Evolutionary conservation across 2,888 invertebrate species (phyloP).

Genomic region (Netelia melanura): DNA sequence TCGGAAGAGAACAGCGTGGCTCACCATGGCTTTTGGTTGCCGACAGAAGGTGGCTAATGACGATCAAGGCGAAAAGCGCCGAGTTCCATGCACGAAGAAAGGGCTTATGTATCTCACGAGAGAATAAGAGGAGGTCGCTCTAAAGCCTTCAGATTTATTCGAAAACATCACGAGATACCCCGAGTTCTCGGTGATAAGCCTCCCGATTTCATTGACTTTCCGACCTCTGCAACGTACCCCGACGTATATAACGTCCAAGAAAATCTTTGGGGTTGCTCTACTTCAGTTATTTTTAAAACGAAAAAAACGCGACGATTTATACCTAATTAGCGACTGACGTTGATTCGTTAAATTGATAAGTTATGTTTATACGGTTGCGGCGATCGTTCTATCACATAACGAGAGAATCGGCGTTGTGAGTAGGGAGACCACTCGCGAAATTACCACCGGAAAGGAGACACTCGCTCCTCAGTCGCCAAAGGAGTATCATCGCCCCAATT

Average conservation of each 20-base stretch:
- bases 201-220: neutral
- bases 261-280: no score
- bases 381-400: no score
- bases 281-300: neutral
- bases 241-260: neutral
- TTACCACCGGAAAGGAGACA: no score
- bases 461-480: no score
- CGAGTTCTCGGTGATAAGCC: neutral
- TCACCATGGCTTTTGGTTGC: slow-evolving; percentile 50
- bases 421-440: no score
- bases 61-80: slow-evolving; percentile 47
- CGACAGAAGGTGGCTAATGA: slow-evolving; percentile 52
- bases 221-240: neutral
- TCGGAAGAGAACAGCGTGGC: slow-evolving; percentile 30
- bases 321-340: no score
- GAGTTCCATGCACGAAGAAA: slow-evolving; percentile 32
- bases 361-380: no score
- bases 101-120: slow-evolving; percentile 19
- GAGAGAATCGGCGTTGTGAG: no score
- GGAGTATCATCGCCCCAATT: no score
- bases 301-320: no score
- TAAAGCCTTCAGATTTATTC: slow-evolving; percentile 61
- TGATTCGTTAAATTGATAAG: no score
- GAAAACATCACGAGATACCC: slow-evolving; percentile 55
- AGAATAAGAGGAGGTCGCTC: slow-evolving; percentile 30